Evolutionary conservation across 2,888 invertebrate species (phyloP).

Genomic region (Lycaena phlaeas): DNA sequence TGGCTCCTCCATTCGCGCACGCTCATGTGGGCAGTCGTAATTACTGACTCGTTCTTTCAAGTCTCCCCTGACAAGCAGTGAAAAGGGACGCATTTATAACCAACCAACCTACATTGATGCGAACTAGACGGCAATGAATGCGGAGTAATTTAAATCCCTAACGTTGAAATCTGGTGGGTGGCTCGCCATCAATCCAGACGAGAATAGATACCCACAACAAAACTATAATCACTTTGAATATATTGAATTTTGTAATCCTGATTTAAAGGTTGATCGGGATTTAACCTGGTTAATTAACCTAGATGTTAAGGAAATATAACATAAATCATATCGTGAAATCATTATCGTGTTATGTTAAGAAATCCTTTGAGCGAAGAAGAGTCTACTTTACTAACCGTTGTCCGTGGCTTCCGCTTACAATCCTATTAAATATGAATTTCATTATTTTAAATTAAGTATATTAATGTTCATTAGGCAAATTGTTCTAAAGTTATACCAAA

Average conservation of each 20-base stretch:
- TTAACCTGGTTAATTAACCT: slow-evolving; percentile 1
- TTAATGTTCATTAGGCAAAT: no score
- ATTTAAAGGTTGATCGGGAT: slow-evolving; percentile 2
- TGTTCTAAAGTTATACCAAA: no score
- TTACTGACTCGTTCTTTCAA: slow-evolving; percentile 41
- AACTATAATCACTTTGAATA: slow-evolving; percentile 40
- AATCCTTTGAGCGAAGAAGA: no score
- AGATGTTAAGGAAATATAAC: no score
- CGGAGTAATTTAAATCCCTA: slow-evolving; percentile 47
- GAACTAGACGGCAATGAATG: slow-evolving; percentile 44
- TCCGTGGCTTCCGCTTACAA: no score
- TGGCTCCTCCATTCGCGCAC: neutral
- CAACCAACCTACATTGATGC: slow-evolving; percentile 39
- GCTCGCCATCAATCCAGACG: slow-evolving; percentile 40
- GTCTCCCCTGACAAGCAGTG: slow-evolving; percentile 40
- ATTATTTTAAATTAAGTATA: no score
- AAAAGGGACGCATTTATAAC: slow-evolving; percentile 54
- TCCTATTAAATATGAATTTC: no score
- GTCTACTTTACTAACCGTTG: no score
- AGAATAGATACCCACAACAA: slow-evolving; percentile 24
- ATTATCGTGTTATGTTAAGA: no score
- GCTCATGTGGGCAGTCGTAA: slow-evolving; percentile 27
- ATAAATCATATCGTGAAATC: no score
- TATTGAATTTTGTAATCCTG: slow-evolving; percentile 21
- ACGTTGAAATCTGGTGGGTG: slow-evolving; percentile 42